These are phyloP conservation scores for Phthorimaea operculella DNA, from an alignment of 1,140 invertebrate species.

Conservation along the genomic window DNA sequence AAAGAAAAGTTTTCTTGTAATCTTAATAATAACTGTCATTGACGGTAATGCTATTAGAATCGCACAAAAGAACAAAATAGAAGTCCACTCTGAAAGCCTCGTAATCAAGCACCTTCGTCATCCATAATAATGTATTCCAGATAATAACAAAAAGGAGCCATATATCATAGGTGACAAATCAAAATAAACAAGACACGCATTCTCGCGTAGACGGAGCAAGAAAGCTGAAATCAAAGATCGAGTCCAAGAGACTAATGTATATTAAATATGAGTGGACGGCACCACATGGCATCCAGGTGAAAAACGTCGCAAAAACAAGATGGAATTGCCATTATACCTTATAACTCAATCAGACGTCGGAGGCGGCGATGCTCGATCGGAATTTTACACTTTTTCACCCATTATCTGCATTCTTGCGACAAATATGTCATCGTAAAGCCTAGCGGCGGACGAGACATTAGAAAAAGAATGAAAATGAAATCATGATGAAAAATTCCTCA, in stretches of 20 bases:
- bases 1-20: not conserved
- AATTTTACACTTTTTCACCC: slow-evolving; percentile 59
- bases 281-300: slow-evolving; percentile 56
- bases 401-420: slow-evolving; percentile 45
- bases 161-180: slow-evolving; percentile 61
- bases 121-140: slow-evolving; percentile 54
- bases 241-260: slow-evolving; percentile 49
- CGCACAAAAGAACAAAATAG: slow-evolving; percentile 6
- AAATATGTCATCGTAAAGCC: slow-evolving; percentile 33
- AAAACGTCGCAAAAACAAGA: slow-evolving; percentile 61
- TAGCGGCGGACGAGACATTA: slow-evolving; percentile 10
- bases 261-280: slow-evolving; percentile 57
- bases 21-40: not conserved
- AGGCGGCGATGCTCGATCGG: slow-evolving; percentile 38
- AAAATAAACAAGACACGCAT: slow-evolving; percentile 59
- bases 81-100: slow-evolving; percentile 32
- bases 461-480: slow-evolving; percentile 27
- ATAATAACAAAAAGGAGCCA: slow-evolving; percentile 60
- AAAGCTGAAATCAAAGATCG: slow-evolving; percentile 54
- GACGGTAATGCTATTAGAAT: not conserved
- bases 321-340: slow-evolving; percentile 61
- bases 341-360: slow-evolving; percentile 60
- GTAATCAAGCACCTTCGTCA: slow-evolving; percentile 44
- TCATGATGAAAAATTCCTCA: slow-evolving; percentile 41
- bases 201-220: slow-evolving; percentile 38